phyloP scores from a whole-genome alignment of 2,113 vertebrate species.

The Rhea americana region DNA sequence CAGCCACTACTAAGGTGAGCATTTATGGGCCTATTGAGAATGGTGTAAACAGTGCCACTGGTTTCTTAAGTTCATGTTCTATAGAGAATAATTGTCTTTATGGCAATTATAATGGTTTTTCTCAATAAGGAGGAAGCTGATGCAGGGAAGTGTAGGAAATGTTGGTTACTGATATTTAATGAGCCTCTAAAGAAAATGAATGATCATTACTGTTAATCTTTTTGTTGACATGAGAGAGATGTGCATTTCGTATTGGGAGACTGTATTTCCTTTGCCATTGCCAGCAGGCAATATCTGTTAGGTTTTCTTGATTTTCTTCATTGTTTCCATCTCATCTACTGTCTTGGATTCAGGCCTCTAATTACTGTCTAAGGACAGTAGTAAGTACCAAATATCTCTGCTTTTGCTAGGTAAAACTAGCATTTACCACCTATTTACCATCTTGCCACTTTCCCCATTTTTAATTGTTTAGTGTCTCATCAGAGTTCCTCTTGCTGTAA shows the following conservation, averaged over 20 bases:
- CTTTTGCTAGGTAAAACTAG: neutral
- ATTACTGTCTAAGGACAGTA: too few species aligned
- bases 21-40: neutral
- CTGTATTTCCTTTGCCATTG: neutral
- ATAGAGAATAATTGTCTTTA: neutral
- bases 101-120: accelerated
- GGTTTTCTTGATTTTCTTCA: neutral
- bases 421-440: neutral
- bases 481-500: neutral
- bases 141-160: neutral
- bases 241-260: neutral
- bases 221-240: neutral
- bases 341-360: neutral
- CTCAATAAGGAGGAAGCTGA: neutral
- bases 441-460: neutral
- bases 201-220: neutral
- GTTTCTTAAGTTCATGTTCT: neutral
- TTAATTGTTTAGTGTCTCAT: neutral
- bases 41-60: neutral
- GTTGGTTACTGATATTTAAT: neutral
- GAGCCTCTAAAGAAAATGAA: neutral
- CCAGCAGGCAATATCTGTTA: neutral
- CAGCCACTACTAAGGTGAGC: conserved; percentile 85
- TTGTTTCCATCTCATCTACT: neutral
- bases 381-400: neutral